Conservation (phyloP, 2,113 vertebrate genomes). For the Oreochromis spilurus region DNA sequence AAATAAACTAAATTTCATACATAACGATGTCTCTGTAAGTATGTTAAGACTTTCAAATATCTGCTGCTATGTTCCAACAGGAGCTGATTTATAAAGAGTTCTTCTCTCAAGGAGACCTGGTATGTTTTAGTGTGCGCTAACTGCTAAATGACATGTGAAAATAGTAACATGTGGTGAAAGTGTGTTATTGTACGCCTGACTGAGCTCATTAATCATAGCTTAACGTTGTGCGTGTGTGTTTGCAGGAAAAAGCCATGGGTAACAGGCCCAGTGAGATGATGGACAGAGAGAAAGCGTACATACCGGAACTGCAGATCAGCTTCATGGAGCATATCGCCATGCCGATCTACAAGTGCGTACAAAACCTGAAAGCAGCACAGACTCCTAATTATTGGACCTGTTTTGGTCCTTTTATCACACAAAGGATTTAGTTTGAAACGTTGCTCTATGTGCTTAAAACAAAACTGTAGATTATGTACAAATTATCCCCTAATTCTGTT, state of each 20-base stretch:
- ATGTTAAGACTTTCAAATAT: not conserved
- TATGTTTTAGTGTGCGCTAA: conserved; percentile 63
- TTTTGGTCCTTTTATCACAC: not conserved
- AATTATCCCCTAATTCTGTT: not conserved
- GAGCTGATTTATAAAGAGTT: conserved; percentile 99
- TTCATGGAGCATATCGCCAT: conserved; percentile 99
- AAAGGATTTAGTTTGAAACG: not conserved
- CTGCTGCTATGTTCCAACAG: conserved; percentile 66
- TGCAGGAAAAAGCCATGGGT: conserved; percentile 96
- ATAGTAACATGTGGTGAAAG: not conserved
- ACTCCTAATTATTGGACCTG: not conserved
- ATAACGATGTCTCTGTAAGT: not conserved
- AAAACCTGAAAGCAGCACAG: not conserved
- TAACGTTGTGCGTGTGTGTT: not conserved
- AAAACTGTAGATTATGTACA: not conserved
- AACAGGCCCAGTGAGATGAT: conserved; percentile 98
- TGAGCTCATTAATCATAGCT: not conserved
- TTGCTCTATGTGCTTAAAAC: not conserved
- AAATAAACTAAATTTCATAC: not conserved
- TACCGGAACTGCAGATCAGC: conserved; percentile 96
- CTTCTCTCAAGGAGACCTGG: conserved; percentile 98
- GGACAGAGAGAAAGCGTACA: conserved; percentile 98
- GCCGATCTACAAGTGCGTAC: conserved; percentile 92
- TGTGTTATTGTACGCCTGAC: not conserved
- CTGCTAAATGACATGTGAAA: conserved; percentile 2